Conservation (phyloP, 2,113 vertebrate species). For the Oncorhynchus keta region DNA sequence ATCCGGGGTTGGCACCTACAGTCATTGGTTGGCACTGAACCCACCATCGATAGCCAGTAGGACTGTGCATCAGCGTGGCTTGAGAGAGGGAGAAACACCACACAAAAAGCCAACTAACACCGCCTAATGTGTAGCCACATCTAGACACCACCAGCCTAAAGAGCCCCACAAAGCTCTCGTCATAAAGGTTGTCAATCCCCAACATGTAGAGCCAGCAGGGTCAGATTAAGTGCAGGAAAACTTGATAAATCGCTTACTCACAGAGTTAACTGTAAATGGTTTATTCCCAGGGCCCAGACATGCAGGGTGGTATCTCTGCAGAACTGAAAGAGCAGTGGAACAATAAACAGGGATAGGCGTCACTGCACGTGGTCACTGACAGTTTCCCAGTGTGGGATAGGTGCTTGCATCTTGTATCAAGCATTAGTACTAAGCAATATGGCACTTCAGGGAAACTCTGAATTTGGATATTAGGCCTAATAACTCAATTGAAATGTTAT, state of each 20-base stretch:
- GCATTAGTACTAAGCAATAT: conserved; percentile 6
- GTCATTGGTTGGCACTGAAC: background rate
- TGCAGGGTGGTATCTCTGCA: background rate
- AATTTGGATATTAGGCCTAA: background rate
- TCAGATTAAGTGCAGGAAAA: no score
- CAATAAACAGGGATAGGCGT: background rate
- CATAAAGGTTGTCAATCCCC: background rate
- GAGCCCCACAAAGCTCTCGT: background rate
- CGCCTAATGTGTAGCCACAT: no score
- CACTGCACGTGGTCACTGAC: background rate
- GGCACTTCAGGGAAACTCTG: background rate
- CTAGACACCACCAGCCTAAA: no score
- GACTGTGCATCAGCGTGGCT: background rate
- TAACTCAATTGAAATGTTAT: conserved; percentile 12
- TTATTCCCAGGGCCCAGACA: conserved; percentile 45
- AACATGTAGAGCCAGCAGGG: background rate
- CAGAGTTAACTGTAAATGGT: conserved; percentile 69
- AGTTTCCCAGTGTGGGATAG: conserved; percentile 12
- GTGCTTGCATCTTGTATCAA: conserved; percentile 4
- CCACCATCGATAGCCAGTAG: conserved; percentile 2
- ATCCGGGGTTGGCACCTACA: no score
- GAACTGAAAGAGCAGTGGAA: conserved; percentile 68
- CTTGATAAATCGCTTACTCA: conserved; percentile 14
- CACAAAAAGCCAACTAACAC: no score
- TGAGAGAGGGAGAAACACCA: background rate